Conservation (phyloP, 1,140 invertebrate species). For the Calephelis virginiensis region DNA sequence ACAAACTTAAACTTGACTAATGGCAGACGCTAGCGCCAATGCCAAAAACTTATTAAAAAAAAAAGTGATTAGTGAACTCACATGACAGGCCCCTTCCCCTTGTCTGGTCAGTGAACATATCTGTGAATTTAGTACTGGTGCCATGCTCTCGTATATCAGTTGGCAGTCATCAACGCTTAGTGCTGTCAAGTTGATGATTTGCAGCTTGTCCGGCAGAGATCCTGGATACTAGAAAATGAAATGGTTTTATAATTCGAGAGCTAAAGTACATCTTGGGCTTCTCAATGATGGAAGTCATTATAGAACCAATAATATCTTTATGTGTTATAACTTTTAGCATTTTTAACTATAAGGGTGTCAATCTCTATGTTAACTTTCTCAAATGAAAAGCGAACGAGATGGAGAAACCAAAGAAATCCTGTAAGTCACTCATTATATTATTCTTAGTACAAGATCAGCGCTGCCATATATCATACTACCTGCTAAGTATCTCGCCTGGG, state of each 20-base stretch:
- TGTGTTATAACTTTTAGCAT: too few species aligned
- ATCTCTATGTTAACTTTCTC: background rate
- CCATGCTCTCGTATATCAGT: conserved; percentile 39
- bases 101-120: conserved; percentile 80
- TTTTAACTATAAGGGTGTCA: background rate
- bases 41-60: background rate
- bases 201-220: conserved; percentile 56
- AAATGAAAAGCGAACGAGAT: background rate
- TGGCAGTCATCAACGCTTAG: conserved; percentile 60
- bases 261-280: background rate
- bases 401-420: conserved; percentile 23
- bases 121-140: conserved; percentile 59
- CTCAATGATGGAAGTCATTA: background rate
- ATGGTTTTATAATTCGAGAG: too few species aligned
- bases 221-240: conserved; percentile 59
- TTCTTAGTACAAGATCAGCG: conserved; percentile 59
- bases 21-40: too few species aligned
- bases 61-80: conserved; percentile 41
- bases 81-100: conserved; percentile 73
- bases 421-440: conserved; percentile 75
- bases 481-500: too few species aligned
- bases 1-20: too few species aligned
- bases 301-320: too few species aligned
- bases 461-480: conserved; percentile 36
- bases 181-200: conserved; percentile 66